phyloP scores from a whole-genome alignment of 2,888 invertebrate genomes.

The Oligia strigilis region DNA sequence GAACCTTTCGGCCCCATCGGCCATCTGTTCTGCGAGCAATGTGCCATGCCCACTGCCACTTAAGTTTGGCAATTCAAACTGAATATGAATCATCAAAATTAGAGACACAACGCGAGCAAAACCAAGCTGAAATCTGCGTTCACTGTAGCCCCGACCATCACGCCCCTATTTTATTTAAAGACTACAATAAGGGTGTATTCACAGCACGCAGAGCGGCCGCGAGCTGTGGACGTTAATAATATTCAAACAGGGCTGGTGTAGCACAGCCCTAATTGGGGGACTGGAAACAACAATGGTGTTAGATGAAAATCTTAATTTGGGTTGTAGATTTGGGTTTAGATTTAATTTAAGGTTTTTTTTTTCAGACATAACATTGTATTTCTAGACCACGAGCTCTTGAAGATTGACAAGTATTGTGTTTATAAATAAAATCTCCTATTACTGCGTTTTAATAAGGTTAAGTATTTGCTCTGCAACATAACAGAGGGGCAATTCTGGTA shows the following conservation, averaged over 20 bases:
- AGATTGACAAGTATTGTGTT: too few species aligned
- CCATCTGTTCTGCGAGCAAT: too few species aligned
- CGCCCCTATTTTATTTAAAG: slow-evolving; percentile 48
- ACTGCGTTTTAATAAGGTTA: neutral
- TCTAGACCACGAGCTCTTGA: neutral
- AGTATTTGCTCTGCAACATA: neutral
- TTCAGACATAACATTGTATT: neutral
- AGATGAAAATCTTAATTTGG: slow-evolving; percentile 5
- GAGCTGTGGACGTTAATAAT: slow-evolving; percentile 69
- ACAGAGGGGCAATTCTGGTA: too few species aligned
- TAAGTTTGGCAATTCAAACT: too few species aligned
- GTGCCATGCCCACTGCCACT: too few species aligned
- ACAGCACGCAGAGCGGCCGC: slow-evolving; percentile 43
- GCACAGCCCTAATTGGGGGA: slow-evolving; percentile 55
- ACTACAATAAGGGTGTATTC: slow-evolving; percentile 71
- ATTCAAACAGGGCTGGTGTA: slow-evolving; percentile 66
- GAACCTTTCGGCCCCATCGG: too few species aligned
- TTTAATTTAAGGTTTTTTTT: neutral
- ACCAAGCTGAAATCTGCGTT: slow-evolving; percentile 35
- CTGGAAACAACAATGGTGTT: slow-evolving; percentile 16
- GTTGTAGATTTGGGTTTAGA: slow-evolving; percentile 1
- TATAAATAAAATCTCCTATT: neutral
- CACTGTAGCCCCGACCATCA: slow-evolving; percentile 22
- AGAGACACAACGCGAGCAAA: slow-evolving; percentile 1
- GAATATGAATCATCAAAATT: slow-evolving; percentile 13